Conservation (phyloP, 2,797 vertebrate genomes). For the Euthynnus affinis region DNA sequence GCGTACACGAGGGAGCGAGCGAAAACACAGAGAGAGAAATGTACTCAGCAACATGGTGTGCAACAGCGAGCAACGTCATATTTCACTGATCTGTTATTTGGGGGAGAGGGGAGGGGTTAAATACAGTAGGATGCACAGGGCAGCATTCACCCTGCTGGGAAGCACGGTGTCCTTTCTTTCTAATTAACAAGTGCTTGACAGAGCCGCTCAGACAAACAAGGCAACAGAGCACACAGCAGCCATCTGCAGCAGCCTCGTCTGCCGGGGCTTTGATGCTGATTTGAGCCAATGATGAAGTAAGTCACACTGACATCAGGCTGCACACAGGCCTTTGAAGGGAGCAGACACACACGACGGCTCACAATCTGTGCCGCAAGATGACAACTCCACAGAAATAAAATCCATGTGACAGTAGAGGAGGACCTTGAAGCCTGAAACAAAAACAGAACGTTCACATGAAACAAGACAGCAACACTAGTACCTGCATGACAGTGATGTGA, state of each 20-base stretch:
- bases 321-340: constrained; percentile 51
- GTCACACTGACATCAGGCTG: constrained; percentile 64
- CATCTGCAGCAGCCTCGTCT: constrained; percentile 63
- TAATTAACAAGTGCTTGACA: constrained; percentile 72
- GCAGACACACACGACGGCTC: constrained; percentile 42
- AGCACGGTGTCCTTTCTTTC: constrained; percentile 38
- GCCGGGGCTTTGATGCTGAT: constrained; percentile 73
- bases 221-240: constrained; percentile 57
- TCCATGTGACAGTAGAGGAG: constrained; percentile 33
- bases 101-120: constrained; percentile 44
- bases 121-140: constrained; percentile 32
- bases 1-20: constrained; percentile 18
- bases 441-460: constrained; percentile 10
- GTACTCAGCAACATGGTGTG: constrained; percentile 20
- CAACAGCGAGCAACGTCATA: constrained; percentile 50
- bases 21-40: constrained; percentile 27
- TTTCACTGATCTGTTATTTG: constrained; percentile 44
- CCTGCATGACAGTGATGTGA: constrained; percentile 27
- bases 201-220: constrained; percentile 62
- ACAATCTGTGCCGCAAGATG: constrained; percentile 67
- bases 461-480: background rate
- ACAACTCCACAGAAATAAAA: constrained; percentile 52
- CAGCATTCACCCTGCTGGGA: constrained; percentile 48
- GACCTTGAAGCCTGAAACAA: constrained; percentile 14
- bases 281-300: constrained; percentile 76